Evolutionary conservation across 1,140 invertebrate species (phyloP).

Genomic region (Leptinotarsa defecta): DNA sequence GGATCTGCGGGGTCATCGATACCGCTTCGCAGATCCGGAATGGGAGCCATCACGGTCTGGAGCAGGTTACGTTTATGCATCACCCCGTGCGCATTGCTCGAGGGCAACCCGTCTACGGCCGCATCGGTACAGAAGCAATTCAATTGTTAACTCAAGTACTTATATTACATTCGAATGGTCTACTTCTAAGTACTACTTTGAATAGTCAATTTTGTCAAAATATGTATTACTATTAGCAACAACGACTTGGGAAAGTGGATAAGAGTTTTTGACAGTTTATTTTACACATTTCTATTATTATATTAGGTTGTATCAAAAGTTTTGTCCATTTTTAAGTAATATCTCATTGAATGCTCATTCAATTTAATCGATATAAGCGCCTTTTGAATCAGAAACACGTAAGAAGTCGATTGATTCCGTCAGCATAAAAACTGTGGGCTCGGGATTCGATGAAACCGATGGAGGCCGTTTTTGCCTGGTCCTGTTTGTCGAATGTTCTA

Average conservation of each 20-base stretch:
- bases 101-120: constrained; percentile 58
- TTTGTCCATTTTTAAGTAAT: too few species aligned
- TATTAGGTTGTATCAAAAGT: too few species aligned
- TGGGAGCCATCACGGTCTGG: constrained; percentile 73
- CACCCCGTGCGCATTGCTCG: constrained; percentile 82
- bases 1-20: constrained; percentile 65
- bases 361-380: too few species aligned
- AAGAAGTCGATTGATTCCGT: too few species aligned
- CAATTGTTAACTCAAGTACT: constrained; percentile 11
- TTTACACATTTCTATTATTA: too few species aligned
- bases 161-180: constrained; percentile 5
- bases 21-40: constrained; percentile 83
- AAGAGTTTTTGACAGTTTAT: too few species aligned
- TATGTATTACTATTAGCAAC: neutral
- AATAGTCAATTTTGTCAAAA: neutral
- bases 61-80: constrained; percentile 81
- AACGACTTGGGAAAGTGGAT: neutral
- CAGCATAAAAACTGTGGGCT: too few species aligned
- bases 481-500: too few species aligned
- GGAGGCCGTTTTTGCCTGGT: too few species aligned
- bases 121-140: constrained; percentile 18
- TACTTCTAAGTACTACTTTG: constrained; percentile 4
- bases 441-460: too few species aligned
- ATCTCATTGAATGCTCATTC: too few species aligned
- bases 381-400: too few species aligned